Evolutionary conservation across 2,888 invertebrate genomes (phyloP), one percentile per base, ranked within the genome.

Genomic region (Pheosia gnoma): DNA sequence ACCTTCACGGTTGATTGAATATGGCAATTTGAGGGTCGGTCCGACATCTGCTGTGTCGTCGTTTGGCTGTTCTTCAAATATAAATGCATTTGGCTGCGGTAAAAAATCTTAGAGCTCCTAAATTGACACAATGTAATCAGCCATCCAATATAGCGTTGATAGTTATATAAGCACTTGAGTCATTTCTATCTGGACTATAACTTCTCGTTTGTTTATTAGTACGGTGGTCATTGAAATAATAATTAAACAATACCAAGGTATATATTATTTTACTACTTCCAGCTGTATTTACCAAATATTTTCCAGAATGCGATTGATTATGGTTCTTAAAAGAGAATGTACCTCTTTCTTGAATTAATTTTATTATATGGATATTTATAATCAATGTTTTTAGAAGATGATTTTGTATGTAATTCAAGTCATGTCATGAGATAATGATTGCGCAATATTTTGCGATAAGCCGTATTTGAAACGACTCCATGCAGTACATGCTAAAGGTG

Each of bases 1-100:
- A 85, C 88, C 89, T 91, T 91, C 88, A 86, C 83, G 90, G 85
- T 80, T 89, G 88, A 91, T 87, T 86, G 88, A 83, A 81, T 83
- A 77, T 78, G 82, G 81, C 84, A 79, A 85, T 84, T 79, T 79
- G 88, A 87, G 91, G 90, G 90, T 87, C 90, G 85, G 72, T 74
- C 73, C 69, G 77, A 79, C 85, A 88, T 88, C 86, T 87, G 87
- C 81, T 78, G 75, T 78, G 80, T 25, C 25, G 78, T 81, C 81
- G 81, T 78, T 89, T 89, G 87, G 88, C 87, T 83, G 81, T 77
- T 70, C 88, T 88, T 90, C 88, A 90, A 90, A 89, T 88, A 85
- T 77, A 83, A 84, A 86, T 81, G 78, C 53, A 53, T 53, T 37
- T 11, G 10, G 37, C 37, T 51, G 7, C 47, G n/a, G 6, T 47